phyloP scores from a whole-genome alignment of 2,113 vertebrate genomes.

The Trichechus manatus region DNA sequence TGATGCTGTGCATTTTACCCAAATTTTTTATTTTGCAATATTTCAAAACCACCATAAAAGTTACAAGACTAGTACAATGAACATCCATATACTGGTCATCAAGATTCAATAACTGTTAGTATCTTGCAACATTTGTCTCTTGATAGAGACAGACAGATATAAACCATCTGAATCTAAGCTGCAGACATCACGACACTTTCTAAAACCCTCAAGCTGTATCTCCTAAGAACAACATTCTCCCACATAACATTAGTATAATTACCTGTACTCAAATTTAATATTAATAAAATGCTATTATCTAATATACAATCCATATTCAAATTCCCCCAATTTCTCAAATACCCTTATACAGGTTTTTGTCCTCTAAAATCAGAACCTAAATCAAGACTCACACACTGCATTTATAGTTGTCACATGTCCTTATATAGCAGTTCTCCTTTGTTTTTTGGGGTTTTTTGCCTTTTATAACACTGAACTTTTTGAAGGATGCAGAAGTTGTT shows the following conservation, averaged over 20 bases:
- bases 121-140: no score
- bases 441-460: background rate
- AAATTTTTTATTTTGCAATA: background rate
- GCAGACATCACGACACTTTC: no score
- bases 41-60: no score
- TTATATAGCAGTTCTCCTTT: background rate
- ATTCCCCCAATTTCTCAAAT: background rate
- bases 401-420: background rate
- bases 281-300: background rate
- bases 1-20: background rate
- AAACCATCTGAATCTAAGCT: background rate
- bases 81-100: background rate
- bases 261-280: background rate
- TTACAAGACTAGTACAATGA: no score
- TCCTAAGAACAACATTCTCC: background rate
- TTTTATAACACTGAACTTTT: no score
- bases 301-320: background rate
- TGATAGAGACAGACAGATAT: no score
- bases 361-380: background rate
- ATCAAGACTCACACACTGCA: background rate
- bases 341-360: background rate
- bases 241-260: background rate
- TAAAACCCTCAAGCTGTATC: background rate
- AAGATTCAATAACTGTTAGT: no score
- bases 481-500: background rate